These are phyloP conservation scores for Tragopan temminckii DNA, from an alignment of 2,797 vertebrate genomes.

Conservation along the genomic window DNA sequence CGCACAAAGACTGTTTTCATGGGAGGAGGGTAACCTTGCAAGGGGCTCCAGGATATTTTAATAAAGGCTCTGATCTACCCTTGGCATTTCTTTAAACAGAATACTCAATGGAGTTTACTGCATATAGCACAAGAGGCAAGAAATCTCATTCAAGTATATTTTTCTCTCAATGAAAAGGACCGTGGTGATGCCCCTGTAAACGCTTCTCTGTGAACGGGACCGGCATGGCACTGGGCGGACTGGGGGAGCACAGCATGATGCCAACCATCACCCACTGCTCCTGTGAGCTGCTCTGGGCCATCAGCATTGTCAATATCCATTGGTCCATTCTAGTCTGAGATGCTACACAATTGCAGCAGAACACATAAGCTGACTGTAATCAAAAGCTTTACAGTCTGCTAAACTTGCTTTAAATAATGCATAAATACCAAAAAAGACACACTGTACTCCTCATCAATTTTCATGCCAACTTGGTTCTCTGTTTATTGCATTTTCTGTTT, in stretches of 20 bases:
- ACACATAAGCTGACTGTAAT: slow-evolving; percentile 27
- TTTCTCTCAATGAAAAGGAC: slow-evolving; percentile 27
- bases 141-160: slow-evolving; percentile 29
- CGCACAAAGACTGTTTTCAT: slow-evolving; percentile 38
- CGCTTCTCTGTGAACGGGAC: neutral
- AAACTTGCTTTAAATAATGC: slow-evolving; percentile 56
- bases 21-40: neutral
- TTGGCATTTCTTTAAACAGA: slow-evolving; percentile 32
- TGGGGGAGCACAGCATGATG: neutral
- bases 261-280: slow-evolving; percentile 14
- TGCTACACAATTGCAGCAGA: slow-evolving; percentile 25
- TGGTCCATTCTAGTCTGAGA: slow-evolving; percentile 37
- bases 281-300: neutral
- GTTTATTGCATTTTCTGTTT: slow-evolving; percentile 12
- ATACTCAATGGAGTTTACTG: slow-evolving; percentile 28
- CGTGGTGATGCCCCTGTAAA: neutral
- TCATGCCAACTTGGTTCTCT: neutral
- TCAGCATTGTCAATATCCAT: slow-evolving; percentile 33
- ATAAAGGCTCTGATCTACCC: slow-evolving; percentile 11
- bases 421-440: slow-evolving; percentile 38
- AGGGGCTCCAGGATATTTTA: neutral
- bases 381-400: slow-evolving; percentile 45
- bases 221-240: neutral
- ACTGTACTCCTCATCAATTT: slow-evolving; percentile 31
- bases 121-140: slow-evolving; percentile 43